Percentiles rank a stretch among this genome's conserved stretches.
Conservation (phyloP, 1,140 invertebrate species). For the Nomia melanderi region DNA sequence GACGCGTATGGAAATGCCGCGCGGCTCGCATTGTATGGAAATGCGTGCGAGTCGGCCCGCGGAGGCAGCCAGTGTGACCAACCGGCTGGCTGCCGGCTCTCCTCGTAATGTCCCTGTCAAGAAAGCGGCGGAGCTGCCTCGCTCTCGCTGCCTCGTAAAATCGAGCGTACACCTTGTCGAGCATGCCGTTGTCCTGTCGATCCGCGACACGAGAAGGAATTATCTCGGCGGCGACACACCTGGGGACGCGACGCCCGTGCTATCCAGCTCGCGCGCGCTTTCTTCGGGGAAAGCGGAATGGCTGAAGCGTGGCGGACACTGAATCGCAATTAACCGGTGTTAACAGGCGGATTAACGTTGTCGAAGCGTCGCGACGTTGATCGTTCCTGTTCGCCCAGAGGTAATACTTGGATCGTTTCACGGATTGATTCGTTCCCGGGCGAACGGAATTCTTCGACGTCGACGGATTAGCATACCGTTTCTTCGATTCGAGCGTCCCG, state of each 20-base stretch:
- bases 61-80: constrained; percentile 77
- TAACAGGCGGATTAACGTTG: not conserved
- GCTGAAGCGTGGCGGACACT: not conserved
- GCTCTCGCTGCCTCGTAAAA: constrained; percentile 75
- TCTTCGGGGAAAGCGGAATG: constrained; percentile 1
- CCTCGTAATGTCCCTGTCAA: constrained; percentile 77
- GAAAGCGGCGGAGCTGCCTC: constrained; percentile 74
- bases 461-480: too few relatives aligned
- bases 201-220: constrained; percentile 25
- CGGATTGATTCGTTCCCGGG: too few relatives aligned
- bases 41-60: constrained; percentile 63
- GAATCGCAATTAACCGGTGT: not conserved
- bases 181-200: constrained; percentile 42
- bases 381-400: too few relatives aligned
- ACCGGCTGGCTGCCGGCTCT: constrained; percentile 58
- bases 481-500: not conserved
- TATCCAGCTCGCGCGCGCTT: too few relatives aligned
- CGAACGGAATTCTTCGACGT: too few relatives aligned
- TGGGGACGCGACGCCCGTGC: not conserved
- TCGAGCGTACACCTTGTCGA: constrained; percentile 60
- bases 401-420: too few relatives aligned
- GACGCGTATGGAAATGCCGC: constrained; percentile 77
- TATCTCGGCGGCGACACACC: constrained; percentile 23
- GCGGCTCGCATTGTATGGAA: constrained; percentile 68
- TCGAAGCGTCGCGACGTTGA: not conserved